These are phyloP conservation scores for Adelosebastes latens DNA, from an alignment of 2,797 vertebrate genomes.

Conservation along the genomic window DNA sequence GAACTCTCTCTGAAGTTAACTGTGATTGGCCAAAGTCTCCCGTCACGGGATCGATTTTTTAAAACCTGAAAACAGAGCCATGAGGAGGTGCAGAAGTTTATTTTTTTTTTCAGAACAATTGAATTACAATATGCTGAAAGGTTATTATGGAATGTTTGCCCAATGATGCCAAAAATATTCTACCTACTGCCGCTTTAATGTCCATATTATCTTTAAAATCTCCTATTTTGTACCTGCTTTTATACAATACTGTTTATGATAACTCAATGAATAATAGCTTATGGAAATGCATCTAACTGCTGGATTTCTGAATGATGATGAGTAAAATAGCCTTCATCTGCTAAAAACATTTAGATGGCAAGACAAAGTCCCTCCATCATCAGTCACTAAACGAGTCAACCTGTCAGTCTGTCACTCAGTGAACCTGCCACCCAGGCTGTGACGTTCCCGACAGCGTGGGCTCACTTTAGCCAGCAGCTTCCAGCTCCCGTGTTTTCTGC, in stretches of 20 bases:
- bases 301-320: neutral
- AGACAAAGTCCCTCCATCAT: slow-evolving; percentile 1
- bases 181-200: no score
- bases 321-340: neutral
- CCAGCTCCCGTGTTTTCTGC: slow-evolving; percentile 21
- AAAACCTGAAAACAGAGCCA: no score
- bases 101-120: no score
- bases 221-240: neutral
- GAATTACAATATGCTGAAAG: no score
- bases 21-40: no score
- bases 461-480: slow-evolving; percentile 21
- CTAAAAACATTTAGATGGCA: neutral
- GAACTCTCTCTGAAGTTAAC: no score
- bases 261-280: neutral
- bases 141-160: no score
- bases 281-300: neutral
- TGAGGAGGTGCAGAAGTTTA: no score
- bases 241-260: neutral
- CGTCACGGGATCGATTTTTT: no score
- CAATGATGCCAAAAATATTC: no score
- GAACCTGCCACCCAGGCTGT: slow-evolving; percentile 15
- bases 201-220: neutral
- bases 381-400: neutral
- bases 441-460: slow-evolving; percentile 1
- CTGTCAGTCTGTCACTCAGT: slow-evolving; percentile 8